A percentile compares a stretch with the other conserved stretches of the same genome.
These are phyloP conservation scores for Leptogaster cylindrica DNA, from an alignment of 2,888 invertebrate genomes.

Conservation along the genomic window DNA sequence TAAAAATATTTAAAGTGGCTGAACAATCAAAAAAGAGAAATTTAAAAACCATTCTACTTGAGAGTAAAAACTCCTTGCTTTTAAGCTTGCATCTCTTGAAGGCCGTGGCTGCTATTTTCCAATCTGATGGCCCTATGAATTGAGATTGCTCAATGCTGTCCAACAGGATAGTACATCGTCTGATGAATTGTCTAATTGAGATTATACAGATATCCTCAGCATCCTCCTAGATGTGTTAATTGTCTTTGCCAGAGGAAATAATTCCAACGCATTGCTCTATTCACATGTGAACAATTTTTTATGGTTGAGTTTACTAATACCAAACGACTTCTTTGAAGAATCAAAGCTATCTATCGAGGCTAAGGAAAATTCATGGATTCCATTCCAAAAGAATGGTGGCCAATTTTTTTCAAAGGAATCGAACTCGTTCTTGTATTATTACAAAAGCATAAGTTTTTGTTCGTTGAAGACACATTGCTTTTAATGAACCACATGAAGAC, in stretches of 20 bases:
- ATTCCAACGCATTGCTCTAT: conserved; percentile 66
- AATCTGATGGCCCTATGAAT: conserved; percentile 65
- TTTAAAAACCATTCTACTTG: not conserved
- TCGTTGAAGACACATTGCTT: conserved; percentile 66
- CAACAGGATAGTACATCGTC: conserved; percentile 66
- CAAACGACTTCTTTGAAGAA: conserved; percentile 63
- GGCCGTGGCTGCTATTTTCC: conserved; percentile 58
- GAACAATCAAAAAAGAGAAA: too few species aligned
- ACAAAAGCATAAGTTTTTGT: conserved; percentile 67
- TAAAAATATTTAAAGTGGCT: conserved; percentile 56
- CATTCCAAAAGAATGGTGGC: conserved; percentile 71
- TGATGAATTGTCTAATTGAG: conserved; percentile 65
- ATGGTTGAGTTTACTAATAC: conserved; percentile 68
- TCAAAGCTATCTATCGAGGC: conserved; percentile 50
- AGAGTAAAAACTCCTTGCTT: conserved; percentile 51
- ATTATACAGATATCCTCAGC: conserved; percentile 65
- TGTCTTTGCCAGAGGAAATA: conserved; percentile 67
- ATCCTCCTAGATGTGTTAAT: conserved; percentile 66
- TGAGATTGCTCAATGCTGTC: conserved; percentile 67
- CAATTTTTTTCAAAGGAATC: conserved; percentile 67
- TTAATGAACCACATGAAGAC: conserved; percentile 71
- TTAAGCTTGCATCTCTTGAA: conserved; percentile 60
- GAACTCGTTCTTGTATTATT: conserved; percentile 68
- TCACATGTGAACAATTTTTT: conserved; percentile 67
- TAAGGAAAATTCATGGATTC: conserved; percentile 62